Evolutionary conservation across 2,888 invertebrate species (phyloP).

Genomic region (Drosophila multiciliata): DNA sequence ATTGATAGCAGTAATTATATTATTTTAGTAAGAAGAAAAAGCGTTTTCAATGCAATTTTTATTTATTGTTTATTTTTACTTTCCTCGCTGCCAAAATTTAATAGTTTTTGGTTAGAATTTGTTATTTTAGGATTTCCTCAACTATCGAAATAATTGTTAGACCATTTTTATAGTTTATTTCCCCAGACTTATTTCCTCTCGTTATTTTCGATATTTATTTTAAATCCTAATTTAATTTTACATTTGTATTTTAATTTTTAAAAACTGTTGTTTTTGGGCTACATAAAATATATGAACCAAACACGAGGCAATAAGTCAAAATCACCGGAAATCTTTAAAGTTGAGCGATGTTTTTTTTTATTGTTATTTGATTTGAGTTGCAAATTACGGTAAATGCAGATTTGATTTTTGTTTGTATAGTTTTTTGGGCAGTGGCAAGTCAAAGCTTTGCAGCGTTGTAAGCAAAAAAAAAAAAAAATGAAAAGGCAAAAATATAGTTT

Average conservation of each 20-base stretch:
- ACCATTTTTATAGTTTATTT: background rate
- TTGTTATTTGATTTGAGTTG: background rate
- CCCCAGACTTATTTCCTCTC: background rate
- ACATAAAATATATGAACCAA: background rate
- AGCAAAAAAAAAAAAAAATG: background rate
- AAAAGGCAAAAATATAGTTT: constrained; percentile 57
- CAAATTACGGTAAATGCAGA: background rate
- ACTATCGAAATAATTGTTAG: background rate
- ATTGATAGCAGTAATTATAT: background rate
- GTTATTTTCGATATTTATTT: background rate
- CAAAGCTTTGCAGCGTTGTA: background rate
- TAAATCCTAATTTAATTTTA: background rate
- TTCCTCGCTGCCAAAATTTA: background rate
- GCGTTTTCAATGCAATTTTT: background rate
- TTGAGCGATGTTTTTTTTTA: background rate
- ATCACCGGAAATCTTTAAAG: background rate
- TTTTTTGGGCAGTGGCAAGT: background rate
- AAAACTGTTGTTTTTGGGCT: background rate
- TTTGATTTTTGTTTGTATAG: background rate
- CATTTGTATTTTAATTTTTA: background rate
- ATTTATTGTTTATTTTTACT: fast-evolving
- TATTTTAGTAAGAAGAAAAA: background rate
- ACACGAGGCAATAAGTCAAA: background rate
- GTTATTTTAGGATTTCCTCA: background rate
- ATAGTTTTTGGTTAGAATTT: background rate